Percentiles rank a stretch among this genome's conserved stretches.
phyloP scores from a whole-genome alignment of 2,888 invertebrate species.

The Cyrtodaria siliqua region DNA sequence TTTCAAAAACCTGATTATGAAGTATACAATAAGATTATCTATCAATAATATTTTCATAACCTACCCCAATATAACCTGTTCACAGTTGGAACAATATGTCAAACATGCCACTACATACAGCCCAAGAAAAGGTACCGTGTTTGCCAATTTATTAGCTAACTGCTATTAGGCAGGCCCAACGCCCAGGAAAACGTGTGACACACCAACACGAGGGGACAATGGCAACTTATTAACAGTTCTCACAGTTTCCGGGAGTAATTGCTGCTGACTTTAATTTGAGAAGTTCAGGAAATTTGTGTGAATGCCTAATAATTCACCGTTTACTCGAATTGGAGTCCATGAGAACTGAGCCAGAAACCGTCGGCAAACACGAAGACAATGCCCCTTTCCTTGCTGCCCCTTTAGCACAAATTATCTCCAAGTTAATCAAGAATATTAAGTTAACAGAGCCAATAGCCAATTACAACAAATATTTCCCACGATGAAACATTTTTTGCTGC shows the following conservation, averaged over 20 bases:
- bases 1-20: too few species aligned
- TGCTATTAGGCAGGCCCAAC: too few species aligned
- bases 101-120: too few species aligned
- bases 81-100: too few species aligned
- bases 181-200: background rate
- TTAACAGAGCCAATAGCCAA: conserved; percentile 43
- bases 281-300: conserved; percentile 1
- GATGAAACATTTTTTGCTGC: conserved; percentile 10
- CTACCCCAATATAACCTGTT: too few species aligned
- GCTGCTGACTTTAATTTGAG: conserved; percentile 4
- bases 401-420: conserved; percentile 36
- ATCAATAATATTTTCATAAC: too few species aligned
- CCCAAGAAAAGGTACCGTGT: too few species aligned
- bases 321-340: background rate
- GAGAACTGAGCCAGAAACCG: too few species aligned
- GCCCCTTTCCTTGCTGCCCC: conserved; percentile 28
- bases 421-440: conserved; percentile 60
- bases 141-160: too few species aligned
- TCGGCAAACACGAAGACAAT: conserved; percentile 18
- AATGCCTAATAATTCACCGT: conserved; percentile 10
- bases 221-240: background rate
- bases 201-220: conserved; percentile 2
- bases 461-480: conserved; percentile 42
- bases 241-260: conserved; percentile 8
- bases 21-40: too few species aligned